These are phyloP conservation scores for Trichopoda pennipes DNA, from an alignment of 2,888 invertebrate species.

Conservation along the genomic window DNA sequence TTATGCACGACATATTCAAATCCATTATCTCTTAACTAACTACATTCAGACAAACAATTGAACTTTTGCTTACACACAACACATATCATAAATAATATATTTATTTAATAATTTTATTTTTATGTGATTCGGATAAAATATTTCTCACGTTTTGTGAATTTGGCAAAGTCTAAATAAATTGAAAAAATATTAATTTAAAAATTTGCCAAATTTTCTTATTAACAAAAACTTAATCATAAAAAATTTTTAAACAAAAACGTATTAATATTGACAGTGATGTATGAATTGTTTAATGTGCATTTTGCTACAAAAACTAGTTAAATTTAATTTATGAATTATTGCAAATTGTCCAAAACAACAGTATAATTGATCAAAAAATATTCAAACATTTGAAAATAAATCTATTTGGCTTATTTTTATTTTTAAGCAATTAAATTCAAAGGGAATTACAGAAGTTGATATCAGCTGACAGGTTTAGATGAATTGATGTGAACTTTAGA, in stretches of 20 bases:
- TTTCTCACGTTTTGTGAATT: slow-evolving; percentile 68
- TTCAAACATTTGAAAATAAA: slow-evolving; percentile 35
- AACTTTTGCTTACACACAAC: slow-evolving; percentile 7
- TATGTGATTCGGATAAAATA: slow-evolving; percentile 25
- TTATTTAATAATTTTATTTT: slow-evolving; percentile 45
- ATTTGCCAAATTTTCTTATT: slow-evolving; percentile 45
- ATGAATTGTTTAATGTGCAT: slow-evolving; percentile 68
- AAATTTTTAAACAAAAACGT: slow-evolving; percentile 24
- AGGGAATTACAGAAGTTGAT: slow-evolving; percentile 68
- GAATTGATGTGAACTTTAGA: slow-evolving; percentile 66
- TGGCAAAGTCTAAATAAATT: slow-evolving; percentile 42
- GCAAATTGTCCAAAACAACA: slow-evolving; percentile 18
- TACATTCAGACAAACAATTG: slow-evolving; percentile 10
- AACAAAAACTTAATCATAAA: not conserved
- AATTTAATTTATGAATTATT: slow-evolving; percentile 53
- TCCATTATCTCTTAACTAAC: not conserved
- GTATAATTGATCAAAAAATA: slow-evolving; percentile 4
- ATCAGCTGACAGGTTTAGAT: slow-evolving; percentile 67
- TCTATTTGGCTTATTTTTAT: slow-evolving; percentile 15
- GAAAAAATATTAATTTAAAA: slow-evolving; percentile 62
- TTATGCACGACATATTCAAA: slow-evolving; percentile 8
- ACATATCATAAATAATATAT: slow-evolving; percentile 20
- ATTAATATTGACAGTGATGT: slow-evolving; percentile 69
- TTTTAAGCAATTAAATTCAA: slow-evolving; percentile 57
- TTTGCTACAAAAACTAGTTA: slow-evolving; percentile 33